phyloP scores from a whole-genome alignment of 2,888 invertebrate genomes.

The Platycnemis pennipes region DNA sequence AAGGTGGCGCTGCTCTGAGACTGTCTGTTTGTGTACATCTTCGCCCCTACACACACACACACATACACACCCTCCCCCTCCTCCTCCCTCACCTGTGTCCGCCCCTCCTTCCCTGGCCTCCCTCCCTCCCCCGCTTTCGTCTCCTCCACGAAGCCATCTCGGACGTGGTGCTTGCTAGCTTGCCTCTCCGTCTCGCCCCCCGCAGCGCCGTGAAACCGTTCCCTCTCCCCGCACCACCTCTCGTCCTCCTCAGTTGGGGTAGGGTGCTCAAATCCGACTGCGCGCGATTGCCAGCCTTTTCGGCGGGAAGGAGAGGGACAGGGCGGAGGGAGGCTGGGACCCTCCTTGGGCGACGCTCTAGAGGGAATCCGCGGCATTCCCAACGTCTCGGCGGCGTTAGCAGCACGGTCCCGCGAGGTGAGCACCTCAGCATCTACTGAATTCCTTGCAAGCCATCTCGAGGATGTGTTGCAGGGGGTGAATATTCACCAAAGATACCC shows the following conservation, averaged over 20 bases:
- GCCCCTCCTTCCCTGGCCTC: slow-evolving; percentile 20
- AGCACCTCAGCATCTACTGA: too few relatives aligned
- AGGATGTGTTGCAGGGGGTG: too few relatives aligned
- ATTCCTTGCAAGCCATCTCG: too few relatives aligned
- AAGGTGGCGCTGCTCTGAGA: slow-evolving; percentile 50
- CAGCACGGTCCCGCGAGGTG: too few relatives aligned
- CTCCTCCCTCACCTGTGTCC: neutral
- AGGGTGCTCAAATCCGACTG: slow-evolving; percentile 60
- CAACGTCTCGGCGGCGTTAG: neutral
- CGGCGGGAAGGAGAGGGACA: slow-evolving; percentile 9
- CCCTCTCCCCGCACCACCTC: neutral
- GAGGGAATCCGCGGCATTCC: neutral
- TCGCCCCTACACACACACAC: neutral
- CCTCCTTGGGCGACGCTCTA: neutral
- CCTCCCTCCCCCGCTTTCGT: neutral
- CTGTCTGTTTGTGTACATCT: slow-evolving; percentile 41
- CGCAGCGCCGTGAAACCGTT: fast-evolving
- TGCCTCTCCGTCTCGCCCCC: too few relatives aligned
- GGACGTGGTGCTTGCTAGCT: too few relatives aligned
- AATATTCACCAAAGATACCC: too few relatives aligned
- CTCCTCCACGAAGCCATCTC: neutral
- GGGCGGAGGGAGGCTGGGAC: neutral
- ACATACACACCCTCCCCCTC: neutral
- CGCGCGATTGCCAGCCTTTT: neutral
- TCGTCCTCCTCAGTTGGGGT: neutral